phyloP scores from a whole-genome alignment of 2,888 invertebrate genomes.

The Volucella bombylans region DNA sequence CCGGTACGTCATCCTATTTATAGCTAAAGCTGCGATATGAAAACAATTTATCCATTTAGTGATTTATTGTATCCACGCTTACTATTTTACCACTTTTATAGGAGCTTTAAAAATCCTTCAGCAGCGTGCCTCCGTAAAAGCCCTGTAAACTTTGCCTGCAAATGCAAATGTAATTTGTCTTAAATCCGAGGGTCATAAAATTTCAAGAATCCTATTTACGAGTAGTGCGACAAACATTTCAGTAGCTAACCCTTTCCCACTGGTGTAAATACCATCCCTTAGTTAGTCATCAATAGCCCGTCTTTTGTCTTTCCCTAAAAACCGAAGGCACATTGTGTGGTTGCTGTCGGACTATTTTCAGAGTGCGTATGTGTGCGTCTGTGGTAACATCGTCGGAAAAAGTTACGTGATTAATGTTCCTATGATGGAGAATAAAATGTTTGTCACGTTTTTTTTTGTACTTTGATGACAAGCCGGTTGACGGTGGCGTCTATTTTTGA shows the following conservation, averaged over 20 bases:
- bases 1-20: too few relatives aligned
- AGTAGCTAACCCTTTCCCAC: constrained; percentile 52
- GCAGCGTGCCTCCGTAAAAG: too few relatives aligned
- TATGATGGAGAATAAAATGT: constrained; percentile 63
- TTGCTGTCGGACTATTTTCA: constrained; percentile 33
- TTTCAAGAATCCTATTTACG: constrained; percentile 35
- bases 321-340: constrained; percentile 48
- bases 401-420: constrained; percentile 65
- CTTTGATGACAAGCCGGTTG: constrained; percentile 61
- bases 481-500: constrained; percentile 56
- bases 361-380: constrained; percentile 23
- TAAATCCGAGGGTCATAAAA: constrained; percentile 61
- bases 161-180: constrained; percentile 60
- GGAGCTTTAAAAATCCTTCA: too few relatives aligned
- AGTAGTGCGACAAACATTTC: constrained; percentile 42
- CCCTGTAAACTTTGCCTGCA: constrained; percentile 32
- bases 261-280: constrained; percentile 35
- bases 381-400: constrained; percentile 33
- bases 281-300: constrained; percentile 52
- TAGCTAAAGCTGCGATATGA: too few relatives aligned
- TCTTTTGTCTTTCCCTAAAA: constrained; percentile 50
- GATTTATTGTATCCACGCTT: too few relatives aligned
- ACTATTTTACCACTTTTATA: too few relatives aligned
- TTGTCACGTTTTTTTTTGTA: constrained; percentile 61
- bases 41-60: too few relatives aligned